Evolutionary conservation across 2,888 invertebrate genomes (phyloP), one percentile per base, ranked within the genome.

Genomic region (Tinea pellionella): DNA sequence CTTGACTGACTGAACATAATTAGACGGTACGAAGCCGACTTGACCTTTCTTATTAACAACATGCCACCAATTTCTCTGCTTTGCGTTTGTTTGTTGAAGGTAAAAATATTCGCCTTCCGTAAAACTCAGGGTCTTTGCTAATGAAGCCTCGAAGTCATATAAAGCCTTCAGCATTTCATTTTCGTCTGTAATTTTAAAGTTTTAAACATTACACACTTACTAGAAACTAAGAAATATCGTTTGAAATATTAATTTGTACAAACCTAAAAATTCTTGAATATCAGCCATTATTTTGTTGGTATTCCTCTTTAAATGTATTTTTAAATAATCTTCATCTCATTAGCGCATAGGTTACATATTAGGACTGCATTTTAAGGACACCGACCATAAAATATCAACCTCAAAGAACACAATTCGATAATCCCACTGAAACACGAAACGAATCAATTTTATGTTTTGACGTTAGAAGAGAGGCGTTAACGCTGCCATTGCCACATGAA

Each of bases 31-130:
- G 72, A 94, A 95, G 59, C 95, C 95, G 65, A 94, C 90, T 77
- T 94, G 92, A 67, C 94, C 95, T 73, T 90, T 91, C 75, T 89
- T 91, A 82, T 94, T 94, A 66, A 95, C 92, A 58, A 95, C 95
- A 88, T 94, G 94, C 95, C 94, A 95, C 95, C 95, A 95, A 74
- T 95, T 95, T 64, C 92, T 89, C 74, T 94, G 93, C 69, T 94
- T 94, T 2, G 92, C 92, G 64, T 92, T 93, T 18, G 90, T 92
- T 73, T 94, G 94, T 70, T 95, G 92, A 16, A 95, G 83, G 68
- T 93, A 91, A 75, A 95, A 95, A 74, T 91, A 92, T 74, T 95
- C 95, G 63, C 94, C 93, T 70, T 92, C 92, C 65, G 89, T 89
- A 78, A 95, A 95, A 73, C 93, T 94, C 63, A 95, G 84, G 7